Evolutionary conservation across 2,888 invertebrate species (phyloP), one percentile per base, ranked within the genome.

Genomic region (Apamea anceps): DNA sequence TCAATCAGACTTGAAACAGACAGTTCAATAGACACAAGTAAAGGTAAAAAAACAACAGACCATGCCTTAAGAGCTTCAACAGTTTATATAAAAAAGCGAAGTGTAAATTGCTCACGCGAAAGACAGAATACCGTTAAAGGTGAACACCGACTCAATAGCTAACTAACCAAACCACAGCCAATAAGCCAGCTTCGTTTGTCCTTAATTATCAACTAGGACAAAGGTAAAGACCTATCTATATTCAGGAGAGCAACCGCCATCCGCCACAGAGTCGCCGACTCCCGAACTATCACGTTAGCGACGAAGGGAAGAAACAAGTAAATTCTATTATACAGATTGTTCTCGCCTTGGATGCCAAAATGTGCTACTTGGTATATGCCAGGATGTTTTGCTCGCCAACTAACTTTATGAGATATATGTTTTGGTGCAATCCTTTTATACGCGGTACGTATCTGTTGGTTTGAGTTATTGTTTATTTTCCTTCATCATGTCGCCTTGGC

Each of bases 291-390:
- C 81, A 82, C 84, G 79, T 84, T 85, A 88, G 89, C 90, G 91
- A 94, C 93, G 93, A 93, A 88, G 90, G 89, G 92, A 94, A 94
- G 93, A 94, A 94, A 93, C 92, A 91, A 94, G 91, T 93, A 93
- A 91, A 96, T 96, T 95, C 95, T 96, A 96, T 96, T 96, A 95
- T 90, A 93, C 92, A 94, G 95, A 96, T 96, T 95, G 95, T 96
- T 96, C 96, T 95, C 96, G 96, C 95, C 95, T 95, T 89, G 91
- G 91, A 93, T 95, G 96, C 96, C 96, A 96, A 95, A 96, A 95
- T 93, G 90, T 92, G 91, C 91, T 93, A 94, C 86, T 83, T 82
- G 71, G 86, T 90, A 83, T 71, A 94, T 91, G 94, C 93, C 93
- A 93, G 86, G 92, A 94, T 94, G 92, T 94, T 94, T 94, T 94